Conservation (phyloP, 2,797 vertebrate genomes). For the Falco cherrug region DNA sequence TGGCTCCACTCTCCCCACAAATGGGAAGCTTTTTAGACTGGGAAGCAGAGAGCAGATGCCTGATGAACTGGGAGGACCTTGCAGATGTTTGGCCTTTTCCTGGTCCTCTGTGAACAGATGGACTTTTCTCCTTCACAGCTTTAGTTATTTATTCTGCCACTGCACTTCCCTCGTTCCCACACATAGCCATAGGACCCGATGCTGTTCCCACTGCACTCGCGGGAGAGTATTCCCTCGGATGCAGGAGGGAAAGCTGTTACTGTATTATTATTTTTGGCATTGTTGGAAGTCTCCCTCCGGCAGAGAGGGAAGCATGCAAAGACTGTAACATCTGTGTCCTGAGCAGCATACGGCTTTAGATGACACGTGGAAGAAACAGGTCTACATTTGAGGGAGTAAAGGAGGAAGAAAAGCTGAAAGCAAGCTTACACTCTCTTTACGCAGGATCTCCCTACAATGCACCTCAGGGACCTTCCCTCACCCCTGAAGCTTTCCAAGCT, state of each 20-base stretch:
- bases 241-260: not conserved
- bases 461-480: not conserved
- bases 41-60: conserved; percentile 45
- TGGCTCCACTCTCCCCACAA: not conserved
- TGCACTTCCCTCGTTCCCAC: conserved; percentile 52
- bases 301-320: not conserved
- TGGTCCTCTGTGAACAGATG: conserved; percentile 12
- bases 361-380: not conserved
- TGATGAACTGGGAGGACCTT: conserved; percentile 52
- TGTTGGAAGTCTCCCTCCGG: not conserved
- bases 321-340: not conserved
- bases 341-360: fast-evolving
- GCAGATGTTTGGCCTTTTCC: conserved; percentile 63
- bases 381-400: not conserved
- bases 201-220: not conserved
- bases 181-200: not conserved
- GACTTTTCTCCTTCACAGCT: conserved; percentile 53
- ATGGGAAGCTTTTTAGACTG: not conserved
- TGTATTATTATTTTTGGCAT: conserved; percentile 13
- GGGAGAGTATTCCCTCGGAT: not conserved
- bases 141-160: conserved; percentile 50
- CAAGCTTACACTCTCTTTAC: not conserved
- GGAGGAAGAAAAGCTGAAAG: not conserved
- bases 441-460: not conserved
- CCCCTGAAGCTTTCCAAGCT: not conserved